phyloP scores from a whole-genome alignment of 2,113 vertebrate genomes.

The Apaloderma vittatum region DNA sequence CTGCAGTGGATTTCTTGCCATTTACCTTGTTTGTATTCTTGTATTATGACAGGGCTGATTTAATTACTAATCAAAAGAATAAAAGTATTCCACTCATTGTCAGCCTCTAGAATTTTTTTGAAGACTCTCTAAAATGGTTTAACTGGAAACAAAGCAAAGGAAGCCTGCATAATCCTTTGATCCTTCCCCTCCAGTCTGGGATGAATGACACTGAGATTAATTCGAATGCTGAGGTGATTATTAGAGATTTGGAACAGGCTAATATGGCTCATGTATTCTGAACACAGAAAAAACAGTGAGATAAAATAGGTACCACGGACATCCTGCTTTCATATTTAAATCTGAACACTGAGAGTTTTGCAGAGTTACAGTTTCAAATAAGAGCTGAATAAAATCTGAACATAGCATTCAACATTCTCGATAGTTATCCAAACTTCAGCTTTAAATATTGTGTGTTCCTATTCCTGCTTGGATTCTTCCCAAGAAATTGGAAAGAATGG shows the following conservation, averaged over 20 bases:
- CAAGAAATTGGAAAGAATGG: not conserved
- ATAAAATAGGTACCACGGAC: not conserved
- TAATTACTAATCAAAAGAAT: conserved; percentile 22
- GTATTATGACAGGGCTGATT: not conserved
- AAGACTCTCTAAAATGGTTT: not conserved
- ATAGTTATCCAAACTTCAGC: not conserved
- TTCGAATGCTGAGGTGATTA: not conserved
- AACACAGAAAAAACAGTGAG: not conserved
- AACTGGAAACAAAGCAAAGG: conserved; percentile 8
- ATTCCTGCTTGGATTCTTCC: not conserved
- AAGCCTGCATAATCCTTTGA: conserved; percentile 13
- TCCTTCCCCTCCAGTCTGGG: not conserved
- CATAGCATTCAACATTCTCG: not conserved
- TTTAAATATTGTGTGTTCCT: conserved; percentile 1
- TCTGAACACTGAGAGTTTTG: not conserved
- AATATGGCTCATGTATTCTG: not conserved
- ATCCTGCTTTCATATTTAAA: not conserved
- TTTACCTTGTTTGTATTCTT: not conserved
- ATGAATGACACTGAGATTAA: not conserved
- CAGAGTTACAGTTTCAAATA: not conserved
- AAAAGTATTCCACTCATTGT: not conserved
- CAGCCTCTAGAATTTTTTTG: conserved; percentile 2
- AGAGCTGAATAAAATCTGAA: not conserved
- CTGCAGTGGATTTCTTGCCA: not conserved
- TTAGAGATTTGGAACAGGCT: not conserved